Evolutionary conservation across 2,888 invertebrate species (phyloP).

Genomic region (Lasius platythorax): DNA sequence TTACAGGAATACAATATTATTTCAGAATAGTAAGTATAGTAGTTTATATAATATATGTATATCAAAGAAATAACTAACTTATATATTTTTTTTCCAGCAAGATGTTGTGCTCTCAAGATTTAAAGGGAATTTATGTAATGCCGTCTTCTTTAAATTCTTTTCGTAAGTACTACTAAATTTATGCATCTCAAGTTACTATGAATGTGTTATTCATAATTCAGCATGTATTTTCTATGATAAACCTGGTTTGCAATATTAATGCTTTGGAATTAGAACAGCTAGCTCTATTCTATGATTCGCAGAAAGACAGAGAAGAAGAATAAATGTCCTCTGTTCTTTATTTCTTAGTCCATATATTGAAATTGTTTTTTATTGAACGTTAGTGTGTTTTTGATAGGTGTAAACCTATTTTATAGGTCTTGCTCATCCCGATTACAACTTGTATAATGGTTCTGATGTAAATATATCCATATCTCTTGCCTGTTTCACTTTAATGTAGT

Average conservation of each 20-base stretch:
- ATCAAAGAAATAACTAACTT: neutral
- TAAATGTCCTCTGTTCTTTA: neutral
- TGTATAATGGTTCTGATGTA: constrained; percentile 70
- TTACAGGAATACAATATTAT: constrained; percentile 96
- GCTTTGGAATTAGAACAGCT: neutral
- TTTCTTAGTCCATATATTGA: neutral
- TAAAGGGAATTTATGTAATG: constrained; percentile 96
- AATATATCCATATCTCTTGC: constrained; percentile 62
- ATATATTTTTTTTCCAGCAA: constrained; percentile 88
- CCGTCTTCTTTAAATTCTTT: constrained; percentile 95
- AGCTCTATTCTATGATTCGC: neutral
- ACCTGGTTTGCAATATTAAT: neutral
- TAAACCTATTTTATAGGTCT: constrained; percentile 67
- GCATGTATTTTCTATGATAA: constrained; percentile 16
- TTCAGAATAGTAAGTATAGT: constrained; percentile 94
- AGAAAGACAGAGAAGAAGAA: neutral
- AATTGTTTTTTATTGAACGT: constrained; percentile 27
- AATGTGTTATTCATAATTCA: neutral
- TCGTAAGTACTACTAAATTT: constrained; percentile 87
- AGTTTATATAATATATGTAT: neutral
- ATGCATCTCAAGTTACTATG: neutral
- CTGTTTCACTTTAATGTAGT: constrained; percentile 50
- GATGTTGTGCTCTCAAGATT: constrained; percentile 93
- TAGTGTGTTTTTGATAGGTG: constrained; percentile 46
- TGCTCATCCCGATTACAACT: constrained; percentile 71